A percentile compares a stretch with the other conserved stretches of the same genome.
phyloP scores from a whole-genome alignment of 2,888 invertebrate genomes.

The Harpagoxenus sublaevis region DNA sequence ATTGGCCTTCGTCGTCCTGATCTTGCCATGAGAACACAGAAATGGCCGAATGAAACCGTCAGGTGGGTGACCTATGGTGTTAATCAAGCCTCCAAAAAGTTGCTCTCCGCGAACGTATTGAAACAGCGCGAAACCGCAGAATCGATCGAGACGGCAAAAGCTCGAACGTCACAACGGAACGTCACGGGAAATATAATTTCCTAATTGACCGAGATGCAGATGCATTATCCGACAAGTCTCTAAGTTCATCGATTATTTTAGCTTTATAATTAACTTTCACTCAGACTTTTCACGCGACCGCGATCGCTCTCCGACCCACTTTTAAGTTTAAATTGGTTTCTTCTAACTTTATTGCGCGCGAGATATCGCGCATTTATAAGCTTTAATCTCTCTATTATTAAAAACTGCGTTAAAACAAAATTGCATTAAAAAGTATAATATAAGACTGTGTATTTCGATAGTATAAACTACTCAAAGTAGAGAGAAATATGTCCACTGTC shows the following conservation, averaged over 20 bases:
- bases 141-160: conserved; percentile 2
- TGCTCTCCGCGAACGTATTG: not conserved
- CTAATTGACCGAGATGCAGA: not conserved
- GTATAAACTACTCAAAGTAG: not conserved
- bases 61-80: conserved; percentile 27
- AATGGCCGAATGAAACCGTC: conserved; percentile 21
- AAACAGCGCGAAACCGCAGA: not conserved
- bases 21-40: conserved; percentile 1
- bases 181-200: not conserved
- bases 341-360: not conserved
- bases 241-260: not conserved
- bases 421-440: not conserved
- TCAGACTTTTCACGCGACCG: not conserved
- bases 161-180: not conserved
- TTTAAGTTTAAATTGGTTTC: conserved; percentile 19
- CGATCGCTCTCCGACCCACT: not conserved
- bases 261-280: conserved; percentile 13
- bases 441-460: not conserved
- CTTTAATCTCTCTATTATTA: not conserved
- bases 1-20: conserved; percentile 47
- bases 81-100: conserved; percentile 40
- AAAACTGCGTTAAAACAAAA: not conserved
- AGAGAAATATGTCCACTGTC: not conserved
- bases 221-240: not conserved
- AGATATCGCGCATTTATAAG: not conserved